A percentile compares a stretch with the other conserved stretches of the same genome.
Conservation (phyloP, 2,888 invertebrate genomes). For the Epicampocera succincta region DNA sequence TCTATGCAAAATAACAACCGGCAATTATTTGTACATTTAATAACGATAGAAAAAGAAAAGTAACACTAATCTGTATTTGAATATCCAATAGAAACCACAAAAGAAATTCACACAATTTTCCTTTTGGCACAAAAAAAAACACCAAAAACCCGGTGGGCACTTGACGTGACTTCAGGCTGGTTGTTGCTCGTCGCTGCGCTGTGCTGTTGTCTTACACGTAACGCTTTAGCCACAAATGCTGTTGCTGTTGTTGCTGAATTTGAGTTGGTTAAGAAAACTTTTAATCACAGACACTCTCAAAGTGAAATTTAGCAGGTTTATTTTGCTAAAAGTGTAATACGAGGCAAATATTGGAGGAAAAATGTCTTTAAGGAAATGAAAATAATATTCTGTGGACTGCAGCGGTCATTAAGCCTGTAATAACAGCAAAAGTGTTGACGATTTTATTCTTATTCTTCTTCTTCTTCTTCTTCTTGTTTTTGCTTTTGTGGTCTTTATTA, state of each 20-base stretch:
- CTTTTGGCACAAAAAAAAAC: no score
- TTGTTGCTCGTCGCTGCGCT: not conserved
- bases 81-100: slow-evolving; percentile 19
- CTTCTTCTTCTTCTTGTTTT: no score
- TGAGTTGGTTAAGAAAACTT: slow-evolving; percentile 15
- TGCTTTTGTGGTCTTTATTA: slow-evolving; percentile 12
- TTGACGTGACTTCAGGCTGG: slow-evolving; percentile 5
- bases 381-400: slow-evolving; percentile 20
- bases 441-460: not conserved
- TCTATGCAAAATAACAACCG: slow-evolving; percentile 15
- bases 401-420: slow-evolving; percentile 15
- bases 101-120: slow-evolving; percentile 41
- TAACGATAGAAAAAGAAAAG: not conserved
- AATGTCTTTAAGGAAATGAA: slow-evolving; percentile 41
- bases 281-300: slow-evolving; percentile 34
- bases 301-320: slow-evolving; percentile 47
- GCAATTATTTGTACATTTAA: slow-evolving; percentile 50
- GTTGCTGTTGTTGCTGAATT: not conserved
- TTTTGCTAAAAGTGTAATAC: not conserved
- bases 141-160: slow-evolving; percentile 28
- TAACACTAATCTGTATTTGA: slow-evolving; percentile 21
- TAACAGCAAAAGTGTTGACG: slow-evolving; percentile 26
- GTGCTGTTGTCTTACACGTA: slow-evolving; percentile 36
- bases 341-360: not conserved
- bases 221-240: slow-evolving; percentile 21